Evolutionary conservation across 2,888 invertebrate species (phyloP).

Genomic region (Piscicola geometra): DNA sequence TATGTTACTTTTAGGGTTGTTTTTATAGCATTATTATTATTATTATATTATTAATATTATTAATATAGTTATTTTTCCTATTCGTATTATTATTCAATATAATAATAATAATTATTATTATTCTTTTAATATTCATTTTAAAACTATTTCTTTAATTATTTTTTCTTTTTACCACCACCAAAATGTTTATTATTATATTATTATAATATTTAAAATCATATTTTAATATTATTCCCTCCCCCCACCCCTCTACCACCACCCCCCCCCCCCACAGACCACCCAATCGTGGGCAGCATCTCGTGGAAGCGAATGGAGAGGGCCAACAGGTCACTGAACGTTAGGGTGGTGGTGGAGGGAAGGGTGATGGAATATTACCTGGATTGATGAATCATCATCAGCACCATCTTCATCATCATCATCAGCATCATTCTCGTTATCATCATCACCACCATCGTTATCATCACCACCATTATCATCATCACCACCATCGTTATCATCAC

Average conservation of each 20-base stretch:
- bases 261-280: not conserved
- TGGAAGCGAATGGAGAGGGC: not conserved
- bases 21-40: not conserved
- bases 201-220: no score
- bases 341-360: not conserved
- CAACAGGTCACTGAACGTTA: not conserved
- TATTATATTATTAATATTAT: not conserved
- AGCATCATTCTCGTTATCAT: not conserved
- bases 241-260: no score
- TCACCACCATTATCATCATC: slow-evolving; percentile 1
- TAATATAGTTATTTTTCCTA: not conserved
- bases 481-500: not conserved
- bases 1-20: not conserved
- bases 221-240: no score
- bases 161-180: not conserved
- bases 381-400: not conserved
- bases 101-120: not conserved
- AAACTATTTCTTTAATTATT: not conserved
- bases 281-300: not conserved
- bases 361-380: not conserved
- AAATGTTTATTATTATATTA: no score
- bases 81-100: slow-evolving; percentile 4
- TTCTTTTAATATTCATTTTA: not conserved
- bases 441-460: slow-evolving; percentile 6
- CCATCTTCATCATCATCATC: slow-evolving; percentile 13